These are phyloP conservation scores for Alaudala cheleensis DNA, from an alignment of 2,113 vertebrate genomes.

Conservation along the genomic window DNA sequence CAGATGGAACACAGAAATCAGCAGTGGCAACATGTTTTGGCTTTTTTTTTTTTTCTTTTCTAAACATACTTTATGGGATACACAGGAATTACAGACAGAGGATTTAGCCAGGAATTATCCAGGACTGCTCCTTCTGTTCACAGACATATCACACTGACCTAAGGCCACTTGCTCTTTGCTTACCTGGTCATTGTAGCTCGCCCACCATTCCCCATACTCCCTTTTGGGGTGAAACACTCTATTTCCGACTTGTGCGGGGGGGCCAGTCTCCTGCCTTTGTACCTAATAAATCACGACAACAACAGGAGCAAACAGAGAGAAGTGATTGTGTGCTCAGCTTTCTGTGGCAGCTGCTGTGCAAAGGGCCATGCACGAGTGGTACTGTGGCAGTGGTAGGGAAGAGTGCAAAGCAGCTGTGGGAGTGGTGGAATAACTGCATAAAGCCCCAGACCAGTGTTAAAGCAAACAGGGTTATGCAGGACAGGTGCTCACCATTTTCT, in stretches of 20 bases:
- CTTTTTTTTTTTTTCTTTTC: not conserved
- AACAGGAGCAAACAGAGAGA: conserved; percentile 84
- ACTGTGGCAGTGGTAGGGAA: not conserved
- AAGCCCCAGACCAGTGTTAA: not conserved
- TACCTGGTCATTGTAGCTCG: conserved; percentile 84
- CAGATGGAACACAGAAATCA: conserved; percentile 42
- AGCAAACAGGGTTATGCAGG: not conserved
- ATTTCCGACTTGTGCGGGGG: conserved; percentile 84
- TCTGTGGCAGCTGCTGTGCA: conserved; percentile 16
- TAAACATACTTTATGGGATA: conserved; percentile 37
- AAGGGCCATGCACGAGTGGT: conserved; percentile 13
- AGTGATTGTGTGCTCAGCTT: conserved; percentile 72
- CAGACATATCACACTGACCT: conserved; percentile 71
- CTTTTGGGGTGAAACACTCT: conserved; percentile 86
- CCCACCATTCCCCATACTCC: conserved; percentile 86
- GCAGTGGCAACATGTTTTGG: not conserved
- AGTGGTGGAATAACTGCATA: not conserved
- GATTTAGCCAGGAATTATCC: conserved; percentile 48
- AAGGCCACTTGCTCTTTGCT: conserved; percentile 73
- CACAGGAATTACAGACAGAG: conserved; percentile 51
- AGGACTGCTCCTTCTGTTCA: conserved; percentile 52
- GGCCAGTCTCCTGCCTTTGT: conserved; percentile 84
- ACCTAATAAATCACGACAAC: conserved; percentile 81
- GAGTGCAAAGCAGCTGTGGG: not conserved
- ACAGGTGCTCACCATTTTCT: not conserved